Evolutionary conservation across 2,888 invertebrate species (phyloP).

Genomic region (Tyria jacobaeae): DNA sequence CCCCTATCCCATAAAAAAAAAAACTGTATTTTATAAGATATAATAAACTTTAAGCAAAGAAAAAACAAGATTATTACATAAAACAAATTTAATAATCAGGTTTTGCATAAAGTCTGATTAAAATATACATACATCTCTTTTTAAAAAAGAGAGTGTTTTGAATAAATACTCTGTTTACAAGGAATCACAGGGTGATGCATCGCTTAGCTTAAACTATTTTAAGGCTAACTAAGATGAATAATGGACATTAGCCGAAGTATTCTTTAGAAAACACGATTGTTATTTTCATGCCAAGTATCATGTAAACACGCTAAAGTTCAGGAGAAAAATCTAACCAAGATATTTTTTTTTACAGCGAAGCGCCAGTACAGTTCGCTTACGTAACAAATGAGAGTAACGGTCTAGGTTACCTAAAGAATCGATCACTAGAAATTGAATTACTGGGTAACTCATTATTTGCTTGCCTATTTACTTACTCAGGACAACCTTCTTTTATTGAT

Average conservation of each 20-base stretch:
- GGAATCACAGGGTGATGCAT: not conserved
- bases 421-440: slow-evolving; percentile 31
- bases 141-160: not conserved
- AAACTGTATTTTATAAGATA: too few species aligned
- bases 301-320: not conserved
- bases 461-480: slow-evolving; percentile 15
- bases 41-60: too few species aligned
- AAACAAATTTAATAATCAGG: not conserved
- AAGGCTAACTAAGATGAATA: not conserved
- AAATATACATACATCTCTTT: not conserved
- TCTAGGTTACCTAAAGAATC: slow-evolving; percentile 36
- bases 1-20: too few species aligned
- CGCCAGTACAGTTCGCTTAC: slow-evolving; percentile 20
- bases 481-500: slow-evolving; percentile 5
- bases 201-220: not conserved
- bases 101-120: not conserved
- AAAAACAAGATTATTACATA: not conserved
- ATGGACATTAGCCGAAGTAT: not conserved
- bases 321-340: slow-evolving; percentile 24
- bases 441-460: slow-evolving; percentile 20
- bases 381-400: slow-evolving; percentile 20
- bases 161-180: too few species aligned
- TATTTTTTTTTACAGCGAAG: slow-evolving; percentile 18
- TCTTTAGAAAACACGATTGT: slow-evolving; percentile 1
- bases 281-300: slow-evolving; percentile 1